Conservation (phyloP, 2,888 invertebrate species). For the Leptarthrus brevirostris region DNA sequence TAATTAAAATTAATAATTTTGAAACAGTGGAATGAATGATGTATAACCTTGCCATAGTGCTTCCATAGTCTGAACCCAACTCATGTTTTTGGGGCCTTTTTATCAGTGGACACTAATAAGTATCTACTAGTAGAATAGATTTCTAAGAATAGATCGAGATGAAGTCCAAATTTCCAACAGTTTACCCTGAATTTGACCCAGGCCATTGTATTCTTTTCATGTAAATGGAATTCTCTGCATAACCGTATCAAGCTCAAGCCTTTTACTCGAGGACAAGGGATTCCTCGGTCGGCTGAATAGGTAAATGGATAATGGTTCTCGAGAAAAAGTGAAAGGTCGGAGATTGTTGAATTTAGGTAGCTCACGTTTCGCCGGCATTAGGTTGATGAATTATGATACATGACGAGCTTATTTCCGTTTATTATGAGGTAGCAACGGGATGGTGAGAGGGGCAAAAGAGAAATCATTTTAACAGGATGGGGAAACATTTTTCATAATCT, state of each 20-base stretch:
- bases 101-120: too few species aligned
- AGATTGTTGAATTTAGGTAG: slow-evolving; percentile 37
- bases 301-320: slow-evolving; percentile 46
- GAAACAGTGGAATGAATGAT: too few species aligned
- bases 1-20: too few species aligned
- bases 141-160: too few species aligned
- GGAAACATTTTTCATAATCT: slow-evolving; percentile 42
- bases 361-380: slow-evolving; percentile 38
- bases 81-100: too few species aligned
- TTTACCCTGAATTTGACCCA: neutral
- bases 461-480: slow-evolving; percentile 33
- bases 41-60: too few species aligned
- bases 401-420: slow-evolving; percentile 45
- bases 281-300: slow-evolving; percentile 39
- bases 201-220: neutral
- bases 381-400: slow-evolving; percentile 49
- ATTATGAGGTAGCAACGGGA: slow-evolving; percentile 13
- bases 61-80: too few species aligned
- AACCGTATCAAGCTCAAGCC: slow-evolving; percentile 14
- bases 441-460: slow-evolving; percentile 5
- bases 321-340: slow-evolving; percentile 46
- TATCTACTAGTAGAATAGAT: too few species aligned
- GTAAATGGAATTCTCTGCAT: neutral
- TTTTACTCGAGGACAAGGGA: slow-evolving; percentile 44
- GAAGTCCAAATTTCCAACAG: too few species aligned